Conservation (phyloP, 2,888 invertebrate genomes). For the Dolichopus griseipennis region DNA sequence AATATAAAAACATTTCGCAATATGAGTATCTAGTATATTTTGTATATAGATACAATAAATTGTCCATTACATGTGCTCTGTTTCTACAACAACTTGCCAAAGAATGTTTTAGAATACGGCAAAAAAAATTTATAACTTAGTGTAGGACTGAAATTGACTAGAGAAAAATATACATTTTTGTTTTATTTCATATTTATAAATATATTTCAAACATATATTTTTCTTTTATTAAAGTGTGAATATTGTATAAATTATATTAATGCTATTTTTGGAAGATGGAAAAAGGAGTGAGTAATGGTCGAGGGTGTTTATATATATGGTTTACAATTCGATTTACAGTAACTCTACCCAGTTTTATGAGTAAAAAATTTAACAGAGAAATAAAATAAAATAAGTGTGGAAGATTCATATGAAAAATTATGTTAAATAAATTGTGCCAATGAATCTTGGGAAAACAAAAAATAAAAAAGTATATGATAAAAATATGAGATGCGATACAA, state of each 20-base stretch:
- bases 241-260: neutral
- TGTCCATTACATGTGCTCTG: neutral
- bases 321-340: too few species aligned
- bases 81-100: too few species aligned
- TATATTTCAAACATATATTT: neutral
- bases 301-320: neutral
- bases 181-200: neutral
- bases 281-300: neutral
- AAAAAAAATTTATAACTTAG: too few species aligned
- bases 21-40: neutral
- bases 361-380: too few species aligned
- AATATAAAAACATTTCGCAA: neutral
- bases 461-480: neutral
- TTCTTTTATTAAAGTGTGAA: conserved; percentile 1
- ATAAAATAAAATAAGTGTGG: too few species aligned
- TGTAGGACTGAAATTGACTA: too few species aligned
- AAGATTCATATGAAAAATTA: neutral
- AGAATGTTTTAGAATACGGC: too few species aligned
- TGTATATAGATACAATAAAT: neutral
- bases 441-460: neutral
- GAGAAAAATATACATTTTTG: too few species aligned
- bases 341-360: too few species aligned
- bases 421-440: conserved; percentile 6
- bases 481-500: neutral
- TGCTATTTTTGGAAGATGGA: neutral